phyloP scores from a whole-genome alignment of 2,888 invertebrate genomes.

The Drosophila sordidula region DNA sequence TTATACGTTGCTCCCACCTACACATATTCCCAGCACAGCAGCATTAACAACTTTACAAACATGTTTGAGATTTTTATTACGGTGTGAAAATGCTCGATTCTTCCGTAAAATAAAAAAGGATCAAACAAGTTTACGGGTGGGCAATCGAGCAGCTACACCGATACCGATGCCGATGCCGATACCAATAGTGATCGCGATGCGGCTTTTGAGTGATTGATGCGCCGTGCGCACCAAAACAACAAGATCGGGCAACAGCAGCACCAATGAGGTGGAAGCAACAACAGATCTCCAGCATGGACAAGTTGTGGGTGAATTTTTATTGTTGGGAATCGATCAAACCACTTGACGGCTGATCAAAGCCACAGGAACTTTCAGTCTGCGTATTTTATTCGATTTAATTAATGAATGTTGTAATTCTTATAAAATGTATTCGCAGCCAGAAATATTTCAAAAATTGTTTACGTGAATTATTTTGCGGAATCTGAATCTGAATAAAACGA shows the following conservation, averaged over 20 bases:
- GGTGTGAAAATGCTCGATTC: constrained; percentile 75
- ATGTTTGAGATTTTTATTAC: constrained; percentile 82
- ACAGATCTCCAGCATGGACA: constrained; percentile 68
- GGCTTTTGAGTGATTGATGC: constrained; percentile 73
- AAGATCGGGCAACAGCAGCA: constrained; percentile 38
- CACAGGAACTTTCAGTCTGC: constrained; percentile 51
- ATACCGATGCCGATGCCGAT: background rate
- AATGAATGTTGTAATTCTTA: constrained; percentile 44
- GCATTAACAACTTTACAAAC: constrained; percentile 80
- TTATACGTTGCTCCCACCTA: constrained; percentile 75
- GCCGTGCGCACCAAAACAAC: constrained; percentile 57
- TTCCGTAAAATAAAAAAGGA: constrained; percentile 63
- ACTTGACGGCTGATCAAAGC: constrained; percentile 79
- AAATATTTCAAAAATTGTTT: too few species aligned
- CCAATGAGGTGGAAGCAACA: constrained; percentile 14
- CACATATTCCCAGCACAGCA: constrained; percentile 47
- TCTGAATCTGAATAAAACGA: too few species aligned
- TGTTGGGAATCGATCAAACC: constrained; percentile 75
- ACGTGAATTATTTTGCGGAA: too few species aligned
- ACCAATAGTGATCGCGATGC: constrained; percentile 16
- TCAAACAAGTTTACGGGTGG: constrained; percentile 81
- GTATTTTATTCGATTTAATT: constrained; percentile 74
- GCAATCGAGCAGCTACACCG: constrained; percentile 32
- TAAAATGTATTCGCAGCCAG: constrained; percentile 42
- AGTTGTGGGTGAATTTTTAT: constrained; percentile 73